Conservation (phyloP, 1,140 invertebrate species). For the Panagrolaimus sp. region DNA sequence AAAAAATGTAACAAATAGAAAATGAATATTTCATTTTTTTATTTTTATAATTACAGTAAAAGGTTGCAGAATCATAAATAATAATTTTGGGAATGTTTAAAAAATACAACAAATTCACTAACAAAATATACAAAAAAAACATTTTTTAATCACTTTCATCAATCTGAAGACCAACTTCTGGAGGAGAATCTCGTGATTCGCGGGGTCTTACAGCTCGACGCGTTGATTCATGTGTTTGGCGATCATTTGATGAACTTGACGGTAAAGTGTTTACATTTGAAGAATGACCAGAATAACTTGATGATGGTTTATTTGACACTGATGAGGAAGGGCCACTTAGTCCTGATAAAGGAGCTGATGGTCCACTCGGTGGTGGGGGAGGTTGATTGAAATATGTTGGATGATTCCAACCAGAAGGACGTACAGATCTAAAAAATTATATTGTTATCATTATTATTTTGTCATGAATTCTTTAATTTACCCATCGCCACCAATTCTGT, state of each 20-base stretch:
- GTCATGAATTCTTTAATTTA: neutral
- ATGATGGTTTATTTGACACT: no score
- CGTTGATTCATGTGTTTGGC: neutral
- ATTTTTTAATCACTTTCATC: conserved; percentile 4
- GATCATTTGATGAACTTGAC: neutral
- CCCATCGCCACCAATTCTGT: neutral
- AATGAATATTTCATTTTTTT: no score
- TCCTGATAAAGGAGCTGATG: no score
- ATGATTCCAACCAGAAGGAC: conserved; percentile 6
- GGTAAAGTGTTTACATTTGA: no score
- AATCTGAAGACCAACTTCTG: conserved; percentile 3
- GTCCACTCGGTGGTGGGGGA: neutral
- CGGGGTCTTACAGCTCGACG: neutral
- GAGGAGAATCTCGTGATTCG: conserved; percentile 8
- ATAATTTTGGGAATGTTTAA: no score
- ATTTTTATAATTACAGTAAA: no score
- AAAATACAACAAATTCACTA: no score
- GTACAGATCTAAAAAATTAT: neutral
- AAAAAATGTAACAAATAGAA: no score
- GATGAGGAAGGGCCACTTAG: no score
- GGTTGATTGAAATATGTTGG: conserved; percentile 3
- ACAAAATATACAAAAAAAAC: no score
- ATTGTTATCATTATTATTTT: neutral
- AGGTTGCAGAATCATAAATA: no score
- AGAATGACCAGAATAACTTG: no score